Evolutionary conservation across 2,797 vertebrate genomes (phyloP).

Genomic region (Gobionotothen gibberifrons): DNA sequence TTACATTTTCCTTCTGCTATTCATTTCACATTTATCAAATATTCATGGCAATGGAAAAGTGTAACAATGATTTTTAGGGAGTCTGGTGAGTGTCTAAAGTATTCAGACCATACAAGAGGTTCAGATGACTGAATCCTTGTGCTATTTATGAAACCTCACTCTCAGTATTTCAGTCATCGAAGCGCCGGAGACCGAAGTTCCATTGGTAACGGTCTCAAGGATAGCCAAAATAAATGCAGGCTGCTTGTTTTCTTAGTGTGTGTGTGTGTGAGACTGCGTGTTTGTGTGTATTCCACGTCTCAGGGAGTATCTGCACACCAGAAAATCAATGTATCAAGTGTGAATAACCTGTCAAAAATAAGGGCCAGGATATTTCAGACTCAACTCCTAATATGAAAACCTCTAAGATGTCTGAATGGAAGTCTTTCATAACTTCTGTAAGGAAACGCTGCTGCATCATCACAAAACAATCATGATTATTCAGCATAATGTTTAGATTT

Average conservation of each 20-base stretch:
- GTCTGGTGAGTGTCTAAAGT: conserved; percentile 68
- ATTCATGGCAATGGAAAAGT: conserved; percentile 74
- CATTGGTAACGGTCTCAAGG: conserved; percentile 66
- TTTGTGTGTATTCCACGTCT: conserved; percentile 14
- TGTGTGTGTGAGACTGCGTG: conserved; percentile 10
- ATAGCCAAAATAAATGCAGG: conserved; percentile 80
- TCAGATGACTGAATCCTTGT: conserved; percentile 71
- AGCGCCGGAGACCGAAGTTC: conserved; percentile 67
- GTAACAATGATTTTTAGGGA: conserved; percentile 71
- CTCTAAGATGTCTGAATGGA: conserved; percentile 26
- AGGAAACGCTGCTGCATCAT: conserved; percentile 50
- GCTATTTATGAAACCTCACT: conserved; percentile 78
- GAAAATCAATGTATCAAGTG: conserved; percentile 49
- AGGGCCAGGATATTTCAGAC: conserved; percentile 28
- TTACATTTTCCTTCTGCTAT: conserved; percentile 67
- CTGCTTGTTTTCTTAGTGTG: conserved; percentile 75
- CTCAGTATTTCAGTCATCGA: conserved; percentile 61
- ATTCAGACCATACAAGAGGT: conserved; percentile 70
- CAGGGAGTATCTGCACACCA: conserved; percentile 30
- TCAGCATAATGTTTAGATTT: conserved; percentile 57
- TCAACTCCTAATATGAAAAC: conserved; percentile 39
- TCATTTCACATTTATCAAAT: conserved; percentile 75
- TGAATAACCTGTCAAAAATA: conserved; percentile 39
- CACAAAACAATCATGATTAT: conserved; percentile 43
- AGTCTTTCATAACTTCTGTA: conserved; percentile 24